Evolutionary conservation across 2,888 invertebrate genomes (phyloP).

Genomic region (Sphinx pinastri): DNA sequence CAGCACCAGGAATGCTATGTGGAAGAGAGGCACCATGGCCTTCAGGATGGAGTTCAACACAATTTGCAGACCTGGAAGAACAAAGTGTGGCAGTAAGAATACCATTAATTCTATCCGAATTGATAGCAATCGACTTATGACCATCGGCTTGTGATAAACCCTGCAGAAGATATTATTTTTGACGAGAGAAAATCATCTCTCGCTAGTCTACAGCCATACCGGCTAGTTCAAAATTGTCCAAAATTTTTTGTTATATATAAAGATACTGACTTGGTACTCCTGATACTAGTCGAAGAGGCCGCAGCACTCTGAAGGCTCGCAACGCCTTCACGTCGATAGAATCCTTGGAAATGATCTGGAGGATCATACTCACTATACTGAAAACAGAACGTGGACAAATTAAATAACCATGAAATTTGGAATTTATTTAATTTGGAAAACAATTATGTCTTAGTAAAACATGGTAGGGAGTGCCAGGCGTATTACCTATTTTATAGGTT

Average conservation of each 20-base stretch:
- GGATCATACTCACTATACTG: constrained; percentile 95
- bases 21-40: constrained; percentile 99
- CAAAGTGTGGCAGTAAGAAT: constrained; percentile 39
- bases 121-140: too few species aligned
- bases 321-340: constrained; percentile 99
- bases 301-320: constrained; percentile 98
- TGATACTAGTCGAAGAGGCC: constrained; percentile 98
- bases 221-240: too few species aligned
- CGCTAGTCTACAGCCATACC: too few species aligned
- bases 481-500: too few species aligned
- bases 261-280: constrained; percentile 97
- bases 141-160: too few species aligned
- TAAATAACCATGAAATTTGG: background rate
- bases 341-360: constrained; percentile 92
- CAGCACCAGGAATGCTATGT: constrained; percentile 98
- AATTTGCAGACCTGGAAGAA: constrained; percentile 96
- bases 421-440: too few species aligned
- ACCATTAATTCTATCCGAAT: too few species aligned
- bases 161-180: too few species aligned
- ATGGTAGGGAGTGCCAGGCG: too few species aligned
- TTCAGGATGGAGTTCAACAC: constrained; percentile 99
- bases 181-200: too few species aligned
- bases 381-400: constrained; percentile 20
- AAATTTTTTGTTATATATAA: background rate
- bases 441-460: too few species aligned